phyloP scores from a whole-genome alignment of 2,113 vertebrate species.

The Nesogale talazaci region DNA sequence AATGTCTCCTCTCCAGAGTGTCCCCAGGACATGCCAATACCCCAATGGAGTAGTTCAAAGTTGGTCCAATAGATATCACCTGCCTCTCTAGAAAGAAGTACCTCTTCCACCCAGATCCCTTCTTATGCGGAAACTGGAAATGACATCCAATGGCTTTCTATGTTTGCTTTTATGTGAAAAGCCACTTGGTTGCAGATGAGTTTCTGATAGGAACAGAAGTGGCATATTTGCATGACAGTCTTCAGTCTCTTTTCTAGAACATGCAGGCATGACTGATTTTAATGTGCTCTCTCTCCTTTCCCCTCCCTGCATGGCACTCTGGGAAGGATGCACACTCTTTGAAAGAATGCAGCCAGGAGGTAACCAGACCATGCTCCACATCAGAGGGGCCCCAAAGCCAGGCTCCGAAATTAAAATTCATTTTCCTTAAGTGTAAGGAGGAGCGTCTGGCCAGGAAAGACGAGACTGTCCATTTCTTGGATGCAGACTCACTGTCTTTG shows the following conservation, averaged over 20 bases:
- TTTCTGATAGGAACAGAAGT: neutral
- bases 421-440: conserved; percentile 50
- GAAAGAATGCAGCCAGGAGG: conserved; percentile 37
- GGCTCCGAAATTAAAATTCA: conserved; percentile 70
- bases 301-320: conserved; percentile 32
- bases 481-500: neutral
- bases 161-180: neutral
- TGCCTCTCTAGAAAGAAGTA: neutral
- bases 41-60: neutral
- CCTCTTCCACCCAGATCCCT: neutral
- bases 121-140: neutral
- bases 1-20: neutral
- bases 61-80: neutral
- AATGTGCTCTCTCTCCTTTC: neutral
- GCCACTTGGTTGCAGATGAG: neutral
- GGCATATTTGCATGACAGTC: neutral
- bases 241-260: conserved; percentile 33
- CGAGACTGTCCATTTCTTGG: conserved; percentile 3
- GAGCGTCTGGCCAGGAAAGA: conserved; percentile 32
- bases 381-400: conserved; percentile 46
- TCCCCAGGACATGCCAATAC: neutral
- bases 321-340: conserved; percentile 52
- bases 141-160: neutral
- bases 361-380: conserved; percentile 58
- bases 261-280: neutral